Conservation (phyloP, 2,797 vertebrate genomes). For the Acanthopagrus latus region DNA sequence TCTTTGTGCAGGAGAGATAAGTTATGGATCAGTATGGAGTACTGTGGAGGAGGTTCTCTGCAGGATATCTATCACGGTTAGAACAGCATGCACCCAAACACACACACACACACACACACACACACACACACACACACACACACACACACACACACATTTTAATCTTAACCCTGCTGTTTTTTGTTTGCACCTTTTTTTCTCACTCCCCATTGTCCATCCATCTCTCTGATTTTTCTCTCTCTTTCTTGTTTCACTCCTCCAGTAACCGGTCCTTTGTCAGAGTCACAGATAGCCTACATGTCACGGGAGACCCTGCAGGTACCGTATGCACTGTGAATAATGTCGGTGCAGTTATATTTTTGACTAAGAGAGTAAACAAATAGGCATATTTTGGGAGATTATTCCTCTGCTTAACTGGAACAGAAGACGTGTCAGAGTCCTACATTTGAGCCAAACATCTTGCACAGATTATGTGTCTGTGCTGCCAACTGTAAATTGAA, state of each 20-base stretch:
- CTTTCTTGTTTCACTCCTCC: constrained; percentile 38
- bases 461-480: not conserved
- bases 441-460: constrained; percentile 6
- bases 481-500: not conserved
- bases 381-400: not conserved
- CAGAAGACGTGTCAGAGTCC: not conserved
- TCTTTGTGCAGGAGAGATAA: constrained; percentile 92
- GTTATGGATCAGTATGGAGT: constrained; percentile 99
- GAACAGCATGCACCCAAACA: constrained; percentile 30
- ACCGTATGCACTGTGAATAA: not conserved
- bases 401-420: not conserved
- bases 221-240: not conserved
- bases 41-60: constrained; percentile 97
- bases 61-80: constrained; percentile 98
- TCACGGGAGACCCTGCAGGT: constrained; percentile 98
- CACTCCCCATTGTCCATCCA: not conserved
- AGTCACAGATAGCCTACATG: constrained; percentile 98
- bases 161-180: not conserved
- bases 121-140: too few relatives aligned
- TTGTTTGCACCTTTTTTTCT: not conserved
- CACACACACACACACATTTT: constrained; percentile 7
- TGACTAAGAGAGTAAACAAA: not conserved
- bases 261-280: constrained; percentile 97
- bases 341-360: not conserved
- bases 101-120: constrained; percentile 5